Evolutionary conservation across 1,140 invertebrate species (phyloP).

Genomic region (Drosophila lini): DNA sequence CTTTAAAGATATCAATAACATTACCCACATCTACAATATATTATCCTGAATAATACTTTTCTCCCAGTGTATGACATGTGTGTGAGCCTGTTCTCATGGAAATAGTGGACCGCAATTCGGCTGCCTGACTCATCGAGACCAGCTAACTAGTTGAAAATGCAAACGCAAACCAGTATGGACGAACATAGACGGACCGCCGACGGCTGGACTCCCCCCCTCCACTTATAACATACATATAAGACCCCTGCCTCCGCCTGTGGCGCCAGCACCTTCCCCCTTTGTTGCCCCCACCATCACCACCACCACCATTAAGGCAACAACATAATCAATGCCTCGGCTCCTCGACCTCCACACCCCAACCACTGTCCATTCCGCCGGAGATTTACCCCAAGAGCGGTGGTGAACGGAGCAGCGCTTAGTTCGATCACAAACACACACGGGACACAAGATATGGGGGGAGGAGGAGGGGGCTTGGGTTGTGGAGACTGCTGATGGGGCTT

Average conservation of each 20-base stretch:
- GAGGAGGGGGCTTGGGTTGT: no score
- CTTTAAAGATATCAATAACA: background rate
- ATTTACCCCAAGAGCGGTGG: slow-evolving; percentile 33
- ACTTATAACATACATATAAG: background rate
- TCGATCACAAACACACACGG: slow-evolving; percentile 55
- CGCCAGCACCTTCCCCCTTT: background rate
- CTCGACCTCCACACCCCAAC: slow-evolving; percentile 4
- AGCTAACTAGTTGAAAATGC: slow-evolving; percentile 69
- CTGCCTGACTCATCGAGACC: slow-evolving; percentile 42
- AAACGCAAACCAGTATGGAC: slow-evolving; percentile 56
- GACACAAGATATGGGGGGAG: background rate
- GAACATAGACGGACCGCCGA: slow-evolving; percentile 34
- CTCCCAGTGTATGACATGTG: slow-evolving; percentile 9
- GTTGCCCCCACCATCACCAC: background rate
- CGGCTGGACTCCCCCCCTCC: background rate
- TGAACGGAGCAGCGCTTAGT: slow-evolving; percentile 40
- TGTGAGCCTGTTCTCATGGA: slow-evolving; percentile 39
- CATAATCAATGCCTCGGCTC: slow-evolving; percentile 51
- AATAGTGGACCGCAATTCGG: slow-evolving; percentile 78
- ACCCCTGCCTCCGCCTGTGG: background rate
- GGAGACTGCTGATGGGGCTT: slow-evolving; percentile 5
- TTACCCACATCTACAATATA: background rate
- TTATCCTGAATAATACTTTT: background rate
- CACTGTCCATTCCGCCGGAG: slow-evolving; percentile 12
- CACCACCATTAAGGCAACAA: slow-evolving; percentile 33